Evolutionary conservation across 2,797 vertebrate species (phyloP), one percentile per base, ranked within the genome.

Genomic region (Bovichtus diacanthus): DNA sequence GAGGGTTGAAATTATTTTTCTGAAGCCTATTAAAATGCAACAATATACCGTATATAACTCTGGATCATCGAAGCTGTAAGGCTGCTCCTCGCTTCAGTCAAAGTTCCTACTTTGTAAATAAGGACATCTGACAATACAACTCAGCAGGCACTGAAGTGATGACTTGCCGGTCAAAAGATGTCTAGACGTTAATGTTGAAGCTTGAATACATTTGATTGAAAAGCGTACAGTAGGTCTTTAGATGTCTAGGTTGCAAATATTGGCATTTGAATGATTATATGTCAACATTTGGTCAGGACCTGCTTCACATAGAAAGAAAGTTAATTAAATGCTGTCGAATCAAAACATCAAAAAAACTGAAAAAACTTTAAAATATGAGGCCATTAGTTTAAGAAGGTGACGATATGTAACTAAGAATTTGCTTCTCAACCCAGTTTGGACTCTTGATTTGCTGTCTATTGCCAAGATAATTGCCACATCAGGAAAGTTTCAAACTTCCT

Each of bases 1-100:
- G 49, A 69, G 53, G 51, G 58, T 47, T 54, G 19, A 61, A 55
- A 7, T 76, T 75, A 88, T 63, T 67, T 64, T 62, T 60, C 55
- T 54, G 77, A 75, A 60, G 56, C 43, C 47, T 75, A 66, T 44
- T 56, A 31, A 76, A 70, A 75, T 31, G n/a, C 58, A 61, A 19
- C 29, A 27, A 31, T 49, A 38, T 58, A n/a, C n/a, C n/a, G n/a
- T n/a, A 46, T 70, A 44, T 34, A 46, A 46, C 13, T 27, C 5
- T 1, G 49, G 60, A 69, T 73, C 38, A 59, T 66, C 51, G 70
- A 49, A 71, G 70, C 55, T 58, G 10, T n/a, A 25, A 61, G 13
- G 44, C 21, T 5, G n/a, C 19, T 0, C n/a, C 38, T 13, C 21
- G 47, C 25, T 46, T 55, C 16, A 62, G 29, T 39, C 36, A 21